Evolutionary conservation across 2,888 invertebrate species (phyloP).

Genomic region (Trimorus sp.): DNA sequence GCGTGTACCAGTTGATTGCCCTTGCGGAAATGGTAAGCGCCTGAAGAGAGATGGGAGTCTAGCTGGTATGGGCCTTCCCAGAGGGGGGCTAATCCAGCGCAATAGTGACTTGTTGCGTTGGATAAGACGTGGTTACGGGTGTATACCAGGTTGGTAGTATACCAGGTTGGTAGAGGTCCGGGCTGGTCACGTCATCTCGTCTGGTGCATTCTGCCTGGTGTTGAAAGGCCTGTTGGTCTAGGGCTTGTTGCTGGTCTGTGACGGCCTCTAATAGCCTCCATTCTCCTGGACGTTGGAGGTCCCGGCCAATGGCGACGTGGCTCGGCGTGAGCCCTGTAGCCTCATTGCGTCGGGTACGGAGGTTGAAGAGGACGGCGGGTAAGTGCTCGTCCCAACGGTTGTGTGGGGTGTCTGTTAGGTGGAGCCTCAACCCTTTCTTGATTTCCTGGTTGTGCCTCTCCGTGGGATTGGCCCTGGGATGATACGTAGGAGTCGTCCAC

Average conservation of each 20-base stretch:
- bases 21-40: too few species aligned
- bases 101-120: neutral
- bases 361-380: slow-evolving; percentile 20
- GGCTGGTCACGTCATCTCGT: neutral
- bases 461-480: slow-evolving; percentile 68
- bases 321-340: slow-evolving; percentile 28
- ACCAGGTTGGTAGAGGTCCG: neutral
- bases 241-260: neutral
- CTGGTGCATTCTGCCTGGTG: neutral
- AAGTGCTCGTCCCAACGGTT: slow-evolving; percentile 30
- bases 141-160: neutral
- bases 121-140: neutral
- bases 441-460: slow-evolving; percentile 60
- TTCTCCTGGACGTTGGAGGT: slow-evolving; percentile 35
- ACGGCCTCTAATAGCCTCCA: slow-evolving; percentile 13
- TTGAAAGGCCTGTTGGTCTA: neutral
- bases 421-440: slow-evolving; percentile 65
- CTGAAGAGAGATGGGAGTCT: neutral
- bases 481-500: slow-evolving; percentile 68
- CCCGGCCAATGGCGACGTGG: slow-evolving; percentile 16
- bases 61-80: slow-evolving; percentile 4
- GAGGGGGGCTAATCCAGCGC: slow-evolving; percentile 2
- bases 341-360: slow-evolving; percentile 43
- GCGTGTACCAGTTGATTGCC: too few species aligned
- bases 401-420: slow-evolving; percentile 21